Conservation (phyloP, 2,888 invertebrate species). For the Limnephilus rhombicus region DNA sequence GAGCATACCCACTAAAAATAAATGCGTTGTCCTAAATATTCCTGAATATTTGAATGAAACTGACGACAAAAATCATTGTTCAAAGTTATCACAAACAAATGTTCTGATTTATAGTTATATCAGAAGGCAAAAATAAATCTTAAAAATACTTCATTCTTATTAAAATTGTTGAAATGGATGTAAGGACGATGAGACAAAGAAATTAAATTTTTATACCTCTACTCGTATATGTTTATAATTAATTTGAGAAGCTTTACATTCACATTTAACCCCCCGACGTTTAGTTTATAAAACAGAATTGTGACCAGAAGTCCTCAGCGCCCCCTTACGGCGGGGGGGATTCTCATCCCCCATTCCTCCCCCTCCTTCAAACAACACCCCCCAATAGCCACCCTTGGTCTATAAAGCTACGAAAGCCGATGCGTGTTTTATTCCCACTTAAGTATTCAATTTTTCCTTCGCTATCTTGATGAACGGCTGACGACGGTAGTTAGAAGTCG, state of each 20-base stretch:
- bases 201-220: neutral
- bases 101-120: too few species aligned
- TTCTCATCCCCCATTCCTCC: neutral
- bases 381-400: neutral
- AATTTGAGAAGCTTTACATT: slow-evolving; percentile 31
- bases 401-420: slow-evolving; percentile 47
- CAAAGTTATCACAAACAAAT: too few species aligned
- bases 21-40: too few species aligned
- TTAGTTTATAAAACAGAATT: slow-evolving; percentile 66
- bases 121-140: too few species aligned
- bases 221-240: neutral
- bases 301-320: slow-evolving; percentile 56
- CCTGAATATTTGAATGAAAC: too few species aligned
- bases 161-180: neutral
- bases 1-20: too few species aligned
- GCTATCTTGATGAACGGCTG: slow-evolving; percentile 39
- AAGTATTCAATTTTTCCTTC: slow-evolving; percentile 53
- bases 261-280: slow-evolving; percentile 60
- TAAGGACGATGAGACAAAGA: neutral
- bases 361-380: neutral
- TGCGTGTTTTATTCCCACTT: slow-evolving; percentile 58
- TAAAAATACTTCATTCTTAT: too few species aligned
- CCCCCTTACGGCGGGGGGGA: neutral
- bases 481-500: slow-evolving; percentile 22
- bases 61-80: too few species aligned